Conservation (phyloP, 2,113 vertebrate species). For the Stegostoma tigrinum region DNA sequence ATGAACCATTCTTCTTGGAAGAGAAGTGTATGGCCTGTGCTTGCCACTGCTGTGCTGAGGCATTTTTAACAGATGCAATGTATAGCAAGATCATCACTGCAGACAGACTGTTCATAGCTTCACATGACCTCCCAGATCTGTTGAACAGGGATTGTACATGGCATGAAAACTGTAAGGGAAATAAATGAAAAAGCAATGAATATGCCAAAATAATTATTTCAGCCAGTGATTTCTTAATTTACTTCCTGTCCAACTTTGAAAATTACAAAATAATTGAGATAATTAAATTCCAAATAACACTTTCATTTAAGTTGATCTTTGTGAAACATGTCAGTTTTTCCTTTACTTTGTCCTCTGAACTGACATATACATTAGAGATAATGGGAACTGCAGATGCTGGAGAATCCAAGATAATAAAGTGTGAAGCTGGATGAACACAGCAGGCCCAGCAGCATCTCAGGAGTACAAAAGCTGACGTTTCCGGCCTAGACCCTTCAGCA, state of each 20-base stretch:
- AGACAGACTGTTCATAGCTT: neutral
- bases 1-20: constrained; percentile 9
- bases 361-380: neutral
- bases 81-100: neutral
- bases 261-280: neutral
- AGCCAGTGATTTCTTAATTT: neutral
- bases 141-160: neutral
- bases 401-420: too few relatives aligned
- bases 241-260: neutral
- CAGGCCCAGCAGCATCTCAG: too few relatives aligned
- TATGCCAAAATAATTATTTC: neutral
- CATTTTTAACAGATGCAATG: neutral
- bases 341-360: neutral
- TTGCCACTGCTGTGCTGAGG: neutral
- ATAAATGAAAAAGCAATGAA: neutral
- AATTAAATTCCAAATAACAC: neutral
- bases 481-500: too few relatives aligned
- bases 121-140: neutral
- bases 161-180: neutral
- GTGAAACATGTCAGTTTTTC: neutral
- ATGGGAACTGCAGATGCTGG: too few relatives aligned
- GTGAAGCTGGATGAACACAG: too few relatives aligned
- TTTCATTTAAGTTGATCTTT: neutral
- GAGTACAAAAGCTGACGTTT: too few relatives aligned
- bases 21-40: neutral